Percentiles rank a stretch among this genome's conserved stretches.
These are phyloP conservation scores for Sinocyclocheilus rhinocerous DNA, from an alignment of 2,113 vertebrate species.

Conservation along the genomic window DNA sequence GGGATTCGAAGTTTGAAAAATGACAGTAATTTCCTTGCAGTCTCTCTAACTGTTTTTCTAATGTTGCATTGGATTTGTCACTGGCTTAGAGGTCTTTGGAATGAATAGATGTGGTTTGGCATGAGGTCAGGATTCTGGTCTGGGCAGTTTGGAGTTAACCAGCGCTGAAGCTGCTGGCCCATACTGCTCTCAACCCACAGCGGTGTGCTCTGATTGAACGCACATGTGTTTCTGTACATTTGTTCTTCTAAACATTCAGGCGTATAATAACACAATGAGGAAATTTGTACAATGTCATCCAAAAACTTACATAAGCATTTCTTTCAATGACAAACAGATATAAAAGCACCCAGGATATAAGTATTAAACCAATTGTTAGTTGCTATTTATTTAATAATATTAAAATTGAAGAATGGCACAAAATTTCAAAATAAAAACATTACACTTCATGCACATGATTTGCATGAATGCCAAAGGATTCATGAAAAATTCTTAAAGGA, in stretches of 20 bases:
- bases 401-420: not conserved
- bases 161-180: not conserved
- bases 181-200: slow-evolving; percentile 6
- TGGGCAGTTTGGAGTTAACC: not conserved
- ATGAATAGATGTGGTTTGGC: slow-evolving; percentile 14
- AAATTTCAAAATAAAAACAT: not conserved
- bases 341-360: not conserved
- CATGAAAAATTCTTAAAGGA: not conserved
- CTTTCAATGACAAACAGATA: slow-evolving; percentile 1
- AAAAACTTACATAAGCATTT: not conserved
- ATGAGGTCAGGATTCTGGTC: not conserved
- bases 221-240: slow-evolving; percentile 39
- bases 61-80: not conserved
- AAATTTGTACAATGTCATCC: not conserved
- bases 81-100: not conserved
- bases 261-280: not conserved
- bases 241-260: slow-evolving; percentile 2
- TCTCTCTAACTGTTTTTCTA: not conserved
- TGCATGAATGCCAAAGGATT: not conserved
- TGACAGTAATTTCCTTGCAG: not conserved
- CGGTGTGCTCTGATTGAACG: slow-evolving; percentile 21
- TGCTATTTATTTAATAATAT: not conserved
- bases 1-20: not conserved
- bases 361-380: not conserved
- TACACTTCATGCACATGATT: not conserved